Conservation (phyloP, 92 coral and sea anemone genomes). For the Heteractis magnifica region DNA sequence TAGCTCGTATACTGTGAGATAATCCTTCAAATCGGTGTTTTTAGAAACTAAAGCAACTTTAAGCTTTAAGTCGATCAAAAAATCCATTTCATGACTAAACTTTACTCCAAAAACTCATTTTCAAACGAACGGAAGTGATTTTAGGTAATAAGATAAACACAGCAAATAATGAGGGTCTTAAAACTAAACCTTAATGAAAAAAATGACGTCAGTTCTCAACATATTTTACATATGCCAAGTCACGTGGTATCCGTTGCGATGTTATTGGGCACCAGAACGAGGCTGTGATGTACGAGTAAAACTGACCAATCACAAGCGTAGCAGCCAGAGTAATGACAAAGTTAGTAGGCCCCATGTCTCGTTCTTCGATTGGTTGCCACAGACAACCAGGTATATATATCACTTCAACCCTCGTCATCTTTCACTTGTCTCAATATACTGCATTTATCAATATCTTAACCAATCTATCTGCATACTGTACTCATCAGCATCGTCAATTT, state of each 20-base stretch:
- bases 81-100: neutral
- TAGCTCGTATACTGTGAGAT: too few species aligned
- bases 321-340: neutral
- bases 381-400: neutral
- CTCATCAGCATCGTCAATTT: too few species aligned
- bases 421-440: neutral
- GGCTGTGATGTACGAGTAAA: conserved; percentile 15
- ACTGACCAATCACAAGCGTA: conserved; percentile 18
- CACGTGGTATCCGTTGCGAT: neutral
- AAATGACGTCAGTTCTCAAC: conserved; percentile 10
- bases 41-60: neutral
- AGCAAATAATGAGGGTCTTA: neutral
- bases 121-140: neutral
- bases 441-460: neutral
- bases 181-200: neutral
- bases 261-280: conserved; percentile 31
- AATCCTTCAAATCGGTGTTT: neutral
- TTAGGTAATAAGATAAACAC: neutral
- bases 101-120: neutral
- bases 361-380: neutral
- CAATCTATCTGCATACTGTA: neutral
- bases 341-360: neutral
- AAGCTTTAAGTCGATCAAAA: neutral
- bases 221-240: neutral
- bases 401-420: neutral